A percentile compares a stretch with the other conserved stretches of the same genome.
phyloP scores from a whole-genome alignment of 1,140 invertebrate genomes.

The Drosophila ironensis region DNA sequence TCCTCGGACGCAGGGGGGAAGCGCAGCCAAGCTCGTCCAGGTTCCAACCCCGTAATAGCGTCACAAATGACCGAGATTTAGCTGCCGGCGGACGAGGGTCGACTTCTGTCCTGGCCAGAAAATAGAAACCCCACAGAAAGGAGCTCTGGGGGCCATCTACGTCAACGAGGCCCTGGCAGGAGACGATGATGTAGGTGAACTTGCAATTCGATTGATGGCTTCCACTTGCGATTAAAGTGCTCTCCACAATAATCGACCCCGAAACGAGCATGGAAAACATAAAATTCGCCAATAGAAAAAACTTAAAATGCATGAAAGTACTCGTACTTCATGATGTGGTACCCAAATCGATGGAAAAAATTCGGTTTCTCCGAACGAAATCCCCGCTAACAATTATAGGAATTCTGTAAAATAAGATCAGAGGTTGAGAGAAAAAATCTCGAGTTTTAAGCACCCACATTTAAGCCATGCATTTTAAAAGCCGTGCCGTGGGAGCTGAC shows the following conservation, averaged over 20 bases:
- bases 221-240: conserved; percentile 51
- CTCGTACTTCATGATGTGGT: too few species aligned
- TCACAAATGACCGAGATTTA: conserved; percentile 75
- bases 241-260: conserved; percentile 11
- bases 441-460: not conserved
- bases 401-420: too few species aligned
- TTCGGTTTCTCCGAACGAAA: too few species aligned
- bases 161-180: conserved; percentile 19
- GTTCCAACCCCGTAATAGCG: conserved; percentile 47
- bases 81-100: conserved; percentile 32
- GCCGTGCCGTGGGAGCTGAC: not conserved
- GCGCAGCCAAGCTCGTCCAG: conserved; percentile 9
- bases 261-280: not conserved
- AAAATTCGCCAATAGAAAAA: conserved; percentile 13
- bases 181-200: conserved; percentile 31
- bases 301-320: conserved; percentile 6
- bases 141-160: conserved; percentile 22
- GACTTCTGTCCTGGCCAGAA: conserved; percentile 38
- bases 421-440: too few species aligned
- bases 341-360: too few species aligned
- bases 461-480: conserved; percentile 1
- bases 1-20: not conserved
- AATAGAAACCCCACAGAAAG: not conserved
- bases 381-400: too few species aligned
- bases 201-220: conserved; percentile 76